Evolutionary conservation across 1,140 invertebrate species (phyloP).

Genomic region (Aphis craccivora): DNA sequence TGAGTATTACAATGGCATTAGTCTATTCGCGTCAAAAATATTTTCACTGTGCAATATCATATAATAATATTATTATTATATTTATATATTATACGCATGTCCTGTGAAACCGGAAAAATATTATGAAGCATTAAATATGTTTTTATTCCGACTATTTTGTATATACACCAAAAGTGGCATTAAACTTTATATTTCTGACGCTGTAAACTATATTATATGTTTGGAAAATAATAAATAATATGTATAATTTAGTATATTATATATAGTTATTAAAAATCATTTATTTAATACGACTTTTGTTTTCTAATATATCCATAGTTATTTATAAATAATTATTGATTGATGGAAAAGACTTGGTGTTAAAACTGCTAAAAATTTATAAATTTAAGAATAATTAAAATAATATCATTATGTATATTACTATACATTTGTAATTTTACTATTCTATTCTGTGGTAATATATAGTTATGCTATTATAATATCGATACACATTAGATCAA

Average conservation of each 20-base stretch:
- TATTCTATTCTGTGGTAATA: no score
- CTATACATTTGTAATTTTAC: no score
- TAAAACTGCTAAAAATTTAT: no score
- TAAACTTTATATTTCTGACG: constrained; percentile 2
- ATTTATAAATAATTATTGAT: no score
- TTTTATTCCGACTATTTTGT: constrained; percentile 27
- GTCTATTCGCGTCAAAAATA: not conserved
- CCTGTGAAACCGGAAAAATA: not conserved
- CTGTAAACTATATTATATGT: not conserved
- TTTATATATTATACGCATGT: not conserved
- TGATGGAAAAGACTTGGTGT: no score
- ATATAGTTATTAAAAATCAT: not conserved
- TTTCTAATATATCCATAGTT: no score
- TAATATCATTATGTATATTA: no score
- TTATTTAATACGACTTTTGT: not conserved
- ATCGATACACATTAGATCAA: no score
- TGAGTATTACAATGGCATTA: not conserved
- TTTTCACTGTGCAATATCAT: not conserved
- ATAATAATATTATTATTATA: constrained; percentile 15
- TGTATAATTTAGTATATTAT: not conserved
- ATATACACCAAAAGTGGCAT: constrained; percentile 47
- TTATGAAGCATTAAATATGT: not conserved
- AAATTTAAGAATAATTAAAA: no score
- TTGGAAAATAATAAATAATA: not conserved
- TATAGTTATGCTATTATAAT: no score